Percentiles rank a stretch among this genome's conserved stretches.
Evolutionary conservation across 92 coral and sea anemone species (phyloP).

Genomic region (Diadumene lineata): DNA sequence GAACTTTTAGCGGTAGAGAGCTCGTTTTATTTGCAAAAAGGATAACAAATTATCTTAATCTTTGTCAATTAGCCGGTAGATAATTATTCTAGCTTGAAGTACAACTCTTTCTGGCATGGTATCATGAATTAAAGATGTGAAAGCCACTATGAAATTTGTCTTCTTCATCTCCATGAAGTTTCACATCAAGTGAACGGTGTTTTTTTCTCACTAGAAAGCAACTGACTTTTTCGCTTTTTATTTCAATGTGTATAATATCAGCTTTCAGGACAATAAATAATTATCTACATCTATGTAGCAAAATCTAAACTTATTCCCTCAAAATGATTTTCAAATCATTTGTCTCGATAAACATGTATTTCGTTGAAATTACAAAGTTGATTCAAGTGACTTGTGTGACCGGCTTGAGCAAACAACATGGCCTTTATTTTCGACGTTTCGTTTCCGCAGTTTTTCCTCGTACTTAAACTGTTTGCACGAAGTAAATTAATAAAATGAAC

Average conservation of each 20-base stretch:
- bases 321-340: conserved; percentile 25
- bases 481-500: conserved; percentile 14
- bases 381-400: background rate
- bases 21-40: background rate
- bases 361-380: conserved; percentile 3
- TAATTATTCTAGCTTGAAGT: no score
- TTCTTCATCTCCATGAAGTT: no score
- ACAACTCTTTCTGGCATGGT: no score
- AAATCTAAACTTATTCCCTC: conserved; percentile 11
- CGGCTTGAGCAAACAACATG: conserved; percentile 1
- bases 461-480: conserved; percentile 5
- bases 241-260: background rate
- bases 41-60: background rate
- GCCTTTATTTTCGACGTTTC: background rate
- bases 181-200: no score
- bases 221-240: background rate
- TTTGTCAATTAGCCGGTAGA: background rate
- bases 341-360: conserved; percentile 26
- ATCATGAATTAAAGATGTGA: no score
- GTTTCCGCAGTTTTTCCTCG: background rate
- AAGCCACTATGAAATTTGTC: no score
- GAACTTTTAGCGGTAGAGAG: background rate
- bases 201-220: background rate
- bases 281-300: background rate
- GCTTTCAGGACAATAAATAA: conserved; percentile 6